These are phyloP conservation scores for Dinoponera quadriceps DNA, from an alignment of 1,140 invertebrate species.

Conservation along the genomic window DNA sequence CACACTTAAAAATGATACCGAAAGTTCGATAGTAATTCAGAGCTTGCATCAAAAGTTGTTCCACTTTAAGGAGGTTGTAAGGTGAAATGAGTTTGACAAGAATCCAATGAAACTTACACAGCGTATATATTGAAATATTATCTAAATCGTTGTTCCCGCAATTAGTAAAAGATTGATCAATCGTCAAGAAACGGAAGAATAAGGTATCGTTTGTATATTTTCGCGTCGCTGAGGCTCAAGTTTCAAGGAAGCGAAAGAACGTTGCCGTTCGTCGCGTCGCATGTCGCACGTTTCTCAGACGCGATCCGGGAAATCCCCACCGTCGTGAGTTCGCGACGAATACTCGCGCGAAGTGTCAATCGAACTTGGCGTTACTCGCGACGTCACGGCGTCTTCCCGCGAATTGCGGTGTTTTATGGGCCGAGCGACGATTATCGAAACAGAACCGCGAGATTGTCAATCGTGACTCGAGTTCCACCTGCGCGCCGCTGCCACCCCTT, in stretches of 20 bases:
- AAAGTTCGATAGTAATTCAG: too few species aligned
- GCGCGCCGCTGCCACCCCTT: not conserved
- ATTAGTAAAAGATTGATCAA: too few species aligned
- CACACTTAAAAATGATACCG: too few species aligned
- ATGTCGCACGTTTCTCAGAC: not conserved
- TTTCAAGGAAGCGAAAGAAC: constrained; percentile 27
- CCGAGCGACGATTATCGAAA: constrained; percentile 10
- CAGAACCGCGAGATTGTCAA: constrained; percentile 23
- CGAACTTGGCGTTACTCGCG: constrained; percentile 17
- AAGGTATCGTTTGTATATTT: constrained; percentile 18
- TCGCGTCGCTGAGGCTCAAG: constrained; percentile 1
- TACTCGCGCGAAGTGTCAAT: constrained; percentile 12
- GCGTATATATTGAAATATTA: too few species aligned
- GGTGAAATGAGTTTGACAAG: too few species aligned
- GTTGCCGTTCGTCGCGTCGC: constrained; percentile 4
- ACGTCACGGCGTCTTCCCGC: not conserved
- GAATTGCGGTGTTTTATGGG: constrained; percentile 33
- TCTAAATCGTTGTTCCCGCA: too few species aligned
- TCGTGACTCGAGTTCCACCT: constrained; percentile 28
- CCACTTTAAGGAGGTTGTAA: too few species aligned
- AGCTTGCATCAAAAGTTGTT: too few species aligned
- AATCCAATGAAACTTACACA: too few species aligned
- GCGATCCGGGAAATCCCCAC: constrained; percentile 18
- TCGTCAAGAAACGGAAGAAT: too few species aligned
- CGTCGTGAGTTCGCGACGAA: constrained; percentile 12